Evolutionary conservation across 1,140 invertebrate genomes (phyloP), one percentile per base, ranked within the genome.

Genomic region (Megalonaias nervosa): DNA sequence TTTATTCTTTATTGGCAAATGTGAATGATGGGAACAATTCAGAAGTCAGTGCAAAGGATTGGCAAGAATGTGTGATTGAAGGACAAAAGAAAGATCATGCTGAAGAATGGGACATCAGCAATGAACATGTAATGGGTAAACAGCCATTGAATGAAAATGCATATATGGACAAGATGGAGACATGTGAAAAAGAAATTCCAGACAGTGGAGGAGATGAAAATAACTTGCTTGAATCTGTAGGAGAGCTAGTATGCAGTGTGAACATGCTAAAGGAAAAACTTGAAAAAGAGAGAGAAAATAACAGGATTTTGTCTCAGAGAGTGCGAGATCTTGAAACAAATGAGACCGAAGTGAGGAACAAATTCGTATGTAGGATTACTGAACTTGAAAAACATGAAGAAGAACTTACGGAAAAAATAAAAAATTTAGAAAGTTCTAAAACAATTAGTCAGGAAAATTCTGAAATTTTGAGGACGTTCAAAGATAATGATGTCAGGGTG

Each of bases 321-420:
- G 81, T 85, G 13, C 68, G 81, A 68, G 84, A 83, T 71, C 67
- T 85, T n/a, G 84, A 85, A 67, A 78, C 80, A 77, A 77, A 77
- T 64, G 82, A 85, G 69, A 80, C 79, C 19, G 81, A 83, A 69
- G 62, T 80, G 61, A 69, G 71, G 6, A 81, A 84, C 61, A 83
- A 80, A 65, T 77, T 82, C 11, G 26, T 71, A 9, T 65, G 58
- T 9, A 76, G 71, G 70, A 73, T 84, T 15, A 31, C 79, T 38
- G 76, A 86, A 60, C 64, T 82, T 21, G 81, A 84, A 77, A 79
- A 81, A 21, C 74, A 76, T 31, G 85, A 87, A 73, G 71, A 81
- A 48, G 82, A 87, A 79, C 76, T 87, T 57, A 68, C 73, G 62
- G 79, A 84, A 64, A 79, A 82, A 58, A 61, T 82, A 19, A 71